Percentiles rank a stretch among this genome's conserved stretches.
These are phyloP conservation scores for Cryptotis parvus DNA, from an alignment of 2,113 vertebrate species.

Conservation along the genomic window DNA sequence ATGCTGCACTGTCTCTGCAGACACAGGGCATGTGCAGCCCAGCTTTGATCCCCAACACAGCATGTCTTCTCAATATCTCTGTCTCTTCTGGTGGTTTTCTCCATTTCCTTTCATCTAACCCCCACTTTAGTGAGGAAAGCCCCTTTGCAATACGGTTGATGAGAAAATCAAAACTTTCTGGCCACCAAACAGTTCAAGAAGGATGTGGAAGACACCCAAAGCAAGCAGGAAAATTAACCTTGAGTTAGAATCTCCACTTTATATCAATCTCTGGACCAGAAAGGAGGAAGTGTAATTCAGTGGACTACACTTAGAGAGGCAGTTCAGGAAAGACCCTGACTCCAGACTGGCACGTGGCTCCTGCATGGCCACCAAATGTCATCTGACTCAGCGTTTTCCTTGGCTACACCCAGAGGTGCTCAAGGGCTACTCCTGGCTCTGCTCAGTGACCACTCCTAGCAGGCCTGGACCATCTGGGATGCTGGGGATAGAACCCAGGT, in stretches of 20 bases:
- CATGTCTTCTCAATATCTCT: too few species aligned
- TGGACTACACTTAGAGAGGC: neutral
- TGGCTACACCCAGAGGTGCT: too few species aligned
- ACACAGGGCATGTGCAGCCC: too few species aligned
- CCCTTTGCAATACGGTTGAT: slow-evolving; percentile 23
- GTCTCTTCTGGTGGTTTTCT: neutral
- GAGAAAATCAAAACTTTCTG: slow-evolving; percentile 35
- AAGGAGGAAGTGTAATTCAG: neutral
- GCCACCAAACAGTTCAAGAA: neutral
- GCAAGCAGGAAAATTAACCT: neutral
- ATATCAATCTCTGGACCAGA: neutral
- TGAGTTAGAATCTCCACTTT: neutral
- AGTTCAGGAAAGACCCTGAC: neutral
- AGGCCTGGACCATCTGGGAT: too few species aligned
- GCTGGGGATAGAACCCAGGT: too few species aligned
- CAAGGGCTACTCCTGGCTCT: too few species aligned
- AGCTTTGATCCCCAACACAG: too few species aligned
- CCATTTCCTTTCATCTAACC: neutral
- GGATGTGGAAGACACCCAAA: neutral
- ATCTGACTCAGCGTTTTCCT: too few species aligned
- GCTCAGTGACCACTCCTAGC: too few species aligned
- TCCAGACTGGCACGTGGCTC: neutral
- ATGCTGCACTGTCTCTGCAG: too few species aligned
- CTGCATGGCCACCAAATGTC: too few species aligned
- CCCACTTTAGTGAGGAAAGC: neutral